A percentile compares a stretch with the other conserved stretches of the same genome.
Conservation (phyloP, 2,797 vertebrate genomes). For the Falco rusticolus region DNA sequence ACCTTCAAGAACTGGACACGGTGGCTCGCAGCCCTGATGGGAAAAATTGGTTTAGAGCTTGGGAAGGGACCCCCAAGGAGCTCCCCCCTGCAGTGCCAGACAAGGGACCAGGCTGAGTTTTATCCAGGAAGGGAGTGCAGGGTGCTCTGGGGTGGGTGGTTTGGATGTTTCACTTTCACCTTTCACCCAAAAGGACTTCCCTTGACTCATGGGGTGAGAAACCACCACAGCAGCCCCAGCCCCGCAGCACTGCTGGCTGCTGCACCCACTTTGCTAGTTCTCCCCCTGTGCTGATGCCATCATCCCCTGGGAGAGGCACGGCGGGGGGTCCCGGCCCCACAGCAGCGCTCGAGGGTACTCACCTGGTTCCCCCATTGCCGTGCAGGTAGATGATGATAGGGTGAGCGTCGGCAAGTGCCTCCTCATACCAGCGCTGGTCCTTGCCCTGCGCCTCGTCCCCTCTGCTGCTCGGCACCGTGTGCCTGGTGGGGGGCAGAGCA, state of each 20-base stretch:
- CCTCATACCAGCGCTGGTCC: slow-evolving; percentile 45
- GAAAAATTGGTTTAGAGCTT: neutral
- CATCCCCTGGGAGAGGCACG: neutral
- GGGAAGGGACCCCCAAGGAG: neutral
- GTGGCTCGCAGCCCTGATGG: slow-evolving; percentile 80
- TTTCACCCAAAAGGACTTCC: neutral
- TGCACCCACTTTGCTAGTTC: neutral
- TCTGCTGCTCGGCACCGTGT: slow-evolving; percentile 38
- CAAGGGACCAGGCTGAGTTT: neutral
- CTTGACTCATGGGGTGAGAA: accelerated
- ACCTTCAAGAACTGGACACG: slow-evolving; percentile 85
- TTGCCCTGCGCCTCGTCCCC: neutral
- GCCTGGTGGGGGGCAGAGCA: neutral
- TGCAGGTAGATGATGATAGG: slow-evolving; percentile 65
- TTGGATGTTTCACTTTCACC: neutral
- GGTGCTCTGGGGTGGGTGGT: neutral
- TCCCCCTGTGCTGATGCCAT: accelerated
- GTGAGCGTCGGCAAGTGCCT: neutral
- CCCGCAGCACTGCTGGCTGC: neutral
- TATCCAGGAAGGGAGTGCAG: neutral
- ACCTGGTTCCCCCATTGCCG: slow-evolving; percentile 56
- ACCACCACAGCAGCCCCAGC: accelerated
- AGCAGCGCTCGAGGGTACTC: neutral
- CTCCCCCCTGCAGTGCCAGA: neutral
- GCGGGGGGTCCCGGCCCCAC: neutral